Base-by-base conservation (phyloP, 2,888 invertebrate species). In the Papilio demoleus region DNA sequence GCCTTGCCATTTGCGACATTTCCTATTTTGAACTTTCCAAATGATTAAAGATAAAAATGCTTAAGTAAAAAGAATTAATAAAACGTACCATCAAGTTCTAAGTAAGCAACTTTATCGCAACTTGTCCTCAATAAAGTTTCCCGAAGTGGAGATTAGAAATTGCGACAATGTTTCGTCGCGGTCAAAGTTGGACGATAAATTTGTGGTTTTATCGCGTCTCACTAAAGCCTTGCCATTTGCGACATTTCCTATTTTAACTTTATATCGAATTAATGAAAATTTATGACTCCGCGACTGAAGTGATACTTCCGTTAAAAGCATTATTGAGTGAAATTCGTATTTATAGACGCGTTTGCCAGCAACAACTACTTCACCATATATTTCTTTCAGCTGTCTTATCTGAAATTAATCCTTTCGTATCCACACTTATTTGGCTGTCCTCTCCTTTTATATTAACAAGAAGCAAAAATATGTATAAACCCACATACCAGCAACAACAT, bases 91-190 rank as follows among this genome's bases (percentile, higher is more conserved):
- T 17, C 19, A 19, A 31, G n/a, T n/a, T n/a, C 31, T 31, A n/a
- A 22, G 24, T 24, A 24, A 50, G 53, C 31, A 31, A 53, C 24
- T 53, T 53, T 53, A 53, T 27, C n/a, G 53, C n/a, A 53, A 53
- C n/a, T 53, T 53, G 53, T 61, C 61, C 61, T n/a, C 61, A 27
- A 42, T 61, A 61, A 61, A 61, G 61, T 61, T 45, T 40, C 17
- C 17, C 61, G 31, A 31, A 61, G 61, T 61, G 42, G 40, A 61
- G 61, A 61, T 61, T 61, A 61, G 61, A 61, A 42, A 61, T 61
- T 61, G 61, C 61, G 40, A 45, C 27, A 45, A 61, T 61, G 61
- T 61, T 61, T 42, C 61, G 42, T 22, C 40, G 61, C 61, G 42
- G 27, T 42, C 42, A 31, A 61, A 61, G 61, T 61, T 61, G 42